Evolutionary conservation across 1,140 invertebrate species (phyloP).

Genomic region (Rhopalosiphum maidis): DNA sequence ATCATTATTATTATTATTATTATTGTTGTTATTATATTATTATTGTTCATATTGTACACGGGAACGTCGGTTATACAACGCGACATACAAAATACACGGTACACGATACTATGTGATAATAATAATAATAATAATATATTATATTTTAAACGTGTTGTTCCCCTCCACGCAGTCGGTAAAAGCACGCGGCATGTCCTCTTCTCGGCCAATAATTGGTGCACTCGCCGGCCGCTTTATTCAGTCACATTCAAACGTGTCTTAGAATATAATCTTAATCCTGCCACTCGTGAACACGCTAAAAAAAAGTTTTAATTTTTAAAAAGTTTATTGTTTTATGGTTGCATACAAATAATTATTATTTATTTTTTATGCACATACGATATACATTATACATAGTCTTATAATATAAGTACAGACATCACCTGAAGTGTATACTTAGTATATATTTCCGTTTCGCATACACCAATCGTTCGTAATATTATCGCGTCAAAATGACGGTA

Average conservation of each 20-base stretch:
- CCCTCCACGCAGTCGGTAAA: not conserved
- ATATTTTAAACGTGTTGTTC: conserved; percentile 12
- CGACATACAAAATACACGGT: not conserved
- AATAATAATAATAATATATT: conserved; percentile 3
- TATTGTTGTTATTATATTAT: not conserved
- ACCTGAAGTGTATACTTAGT: not conserved
- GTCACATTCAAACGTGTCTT: conserved; percentile 45
- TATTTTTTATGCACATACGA: not conserved
- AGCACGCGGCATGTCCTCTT: conserved; percentile 48
- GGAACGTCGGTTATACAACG: not conserved
- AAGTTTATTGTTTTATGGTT: not conserved
- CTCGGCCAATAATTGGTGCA: conserved; percentile 53
- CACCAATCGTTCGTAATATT: not conserved
- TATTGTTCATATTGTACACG: not conserved
- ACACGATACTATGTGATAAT: not conserved
- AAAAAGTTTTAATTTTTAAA: not conserved
- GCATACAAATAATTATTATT: not conserved
- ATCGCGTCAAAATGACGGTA: conserved; percentile 8
- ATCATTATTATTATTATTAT: not conserved
- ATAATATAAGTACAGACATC: not conserved
- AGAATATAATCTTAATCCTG: not conserved
- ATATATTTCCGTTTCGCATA: not conserved
- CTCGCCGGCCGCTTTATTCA: conserved; percentile 37
- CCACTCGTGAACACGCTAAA: not conserved
- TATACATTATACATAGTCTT: no score